Evolutionary conservation across 2,888 invertebrate genomes (phyloP).

Genomic region (Penaeus monodon): DNA sequence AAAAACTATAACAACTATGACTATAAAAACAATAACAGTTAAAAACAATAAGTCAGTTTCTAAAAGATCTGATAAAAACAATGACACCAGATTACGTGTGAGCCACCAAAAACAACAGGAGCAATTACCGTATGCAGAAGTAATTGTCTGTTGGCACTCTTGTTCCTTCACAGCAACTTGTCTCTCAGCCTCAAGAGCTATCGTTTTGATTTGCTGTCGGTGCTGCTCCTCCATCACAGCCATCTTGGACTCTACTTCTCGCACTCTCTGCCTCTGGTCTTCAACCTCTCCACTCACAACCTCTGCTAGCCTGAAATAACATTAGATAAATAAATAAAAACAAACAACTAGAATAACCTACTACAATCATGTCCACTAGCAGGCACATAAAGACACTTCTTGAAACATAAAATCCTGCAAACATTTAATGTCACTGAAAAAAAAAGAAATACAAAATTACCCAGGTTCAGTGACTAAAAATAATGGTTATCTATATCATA

Average conservation of each 20-base stretch:
- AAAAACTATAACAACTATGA: no score
- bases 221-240: conserved; percentile 12
- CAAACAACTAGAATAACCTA: not conserved
- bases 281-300: conserved; percentile 57
- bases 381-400: no score
- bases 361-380: no score
- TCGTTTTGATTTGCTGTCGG: conserved; percentile 24
- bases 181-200: conserved; percentile 31
- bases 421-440: no score
- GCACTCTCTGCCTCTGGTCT: conserved; percentile 35
- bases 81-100: no score
- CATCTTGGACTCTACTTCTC: conserved; percentile 30
- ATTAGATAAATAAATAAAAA: not conserved
- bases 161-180: conserved; percentile 40
- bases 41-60: no score
- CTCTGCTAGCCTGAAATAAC: conserved; percentile 35
- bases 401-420: no score
- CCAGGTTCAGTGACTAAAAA: no score
- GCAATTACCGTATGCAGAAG: conserved; percentile 45
- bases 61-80: no score
- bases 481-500: no score
- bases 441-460: no score
- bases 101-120: not conserved
- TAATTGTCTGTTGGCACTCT: conserved; percentile 50
- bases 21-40: no score